Evolutionary conservation across 2,888 invertebrate species (phyloP), one percentile per base, ranked within the genome.

Genomic region (Cacoxenus indagator): DNA sequence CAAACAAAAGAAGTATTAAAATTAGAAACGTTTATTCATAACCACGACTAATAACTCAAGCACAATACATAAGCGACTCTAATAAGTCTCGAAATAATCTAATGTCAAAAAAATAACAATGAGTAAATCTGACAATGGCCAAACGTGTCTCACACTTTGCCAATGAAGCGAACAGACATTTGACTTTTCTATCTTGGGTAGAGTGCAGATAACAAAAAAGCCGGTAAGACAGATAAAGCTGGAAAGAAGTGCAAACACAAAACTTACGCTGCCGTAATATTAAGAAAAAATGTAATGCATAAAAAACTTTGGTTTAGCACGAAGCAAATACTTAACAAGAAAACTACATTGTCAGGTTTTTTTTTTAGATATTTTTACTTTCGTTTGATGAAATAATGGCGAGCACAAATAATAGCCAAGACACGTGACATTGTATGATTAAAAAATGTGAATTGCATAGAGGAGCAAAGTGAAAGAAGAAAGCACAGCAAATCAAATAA

Each of bases 401-500:
- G 51, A 17, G 57, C 37, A n/a, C n/a, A 31, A 59, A 51, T 22
- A 51, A 51, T 51, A 51, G 22, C 19, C 17, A 51, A 51, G 24
- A 51, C 17, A 22, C 8, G 8, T 0, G 51, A 51, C 54, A 5
- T 59, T 31, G 22, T 59, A 59, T 59, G 59, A 59, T 59, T 59
- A 59, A 59, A 19, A 59, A 59, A 59, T 59, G 59, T 31, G 17
- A 19, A 59, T 55, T 55, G 55, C 26, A 24, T 5, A 2, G 4
- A 22, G 2, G 8, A 55, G 24, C 51, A 55, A 37, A 17, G 43
- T 8, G 51, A 31, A 43, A 57, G 27, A 66, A 55, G 24, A 55
- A 66, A 66, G 24, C 17, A 48, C 51, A 68, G 17, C 54, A 69
- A 65, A 69, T 61, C 70, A 73, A 70, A 57, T 6, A 26, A 57